Conservation (phyloP, 2,797 vertebrate genomes). For the Aulostomus chinensis region DNA sequence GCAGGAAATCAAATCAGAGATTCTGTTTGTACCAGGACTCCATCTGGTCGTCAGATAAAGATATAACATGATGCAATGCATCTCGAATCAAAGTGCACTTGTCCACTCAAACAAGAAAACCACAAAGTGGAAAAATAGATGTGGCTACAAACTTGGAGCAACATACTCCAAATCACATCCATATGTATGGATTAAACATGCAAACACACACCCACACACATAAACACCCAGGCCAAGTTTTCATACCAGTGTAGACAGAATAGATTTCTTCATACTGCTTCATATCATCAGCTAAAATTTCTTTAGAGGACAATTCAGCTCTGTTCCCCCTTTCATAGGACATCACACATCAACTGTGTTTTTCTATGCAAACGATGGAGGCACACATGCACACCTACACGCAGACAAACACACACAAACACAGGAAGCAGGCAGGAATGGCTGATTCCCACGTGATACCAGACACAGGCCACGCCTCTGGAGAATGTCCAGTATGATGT, state of each 20-base stretch:
- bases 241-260: neutral
- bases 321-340: slow-evolving; percentile 25
- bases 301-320: slow-evolving; percentile 40
- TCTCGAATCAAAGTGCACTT: slow-evolving; percentile 46
- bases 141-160: slow-evolving; percentile 25
- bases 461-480: slow-evolving; percentile 34
- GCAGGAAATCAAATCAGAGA: slow-evolving; percentile 1
- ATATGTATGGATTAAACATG: slow-evolving; percentile 33
- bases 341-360: neutral
- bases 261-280: slow-evolving; percentile 11
- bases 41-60: too few species aligned
- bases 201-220: slow-evolving; percentile 27
- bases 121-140: slow-evolving; percentile 45
- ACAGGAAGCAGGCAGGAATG: slow-evolving; percentile 17
- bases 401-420: slow-evolving; percentile 15
- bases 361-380: slow-evolving; percentile 5
- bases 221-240: slow-evolving; percentile 6
- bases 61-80: too few species aligned
- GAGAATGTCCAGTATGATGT: slow-evolving; percentile 30
- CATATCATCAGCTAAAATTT: slow-evolving; percentile 17
- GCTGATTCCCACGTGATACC: slow-evolving; percentile 16
- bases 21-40: too few species aligned
- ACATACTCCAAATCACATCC: slow-evolving; percentile 47
- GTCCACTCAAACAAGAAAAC: slow-evolving; percentile 75
- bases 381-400: neutral